Percentiles rank a stretch among this genome's conserved stretches.
Conservation (phyloP, 2,888 invertebrate species). For the Tipula vernalis region DNA sequence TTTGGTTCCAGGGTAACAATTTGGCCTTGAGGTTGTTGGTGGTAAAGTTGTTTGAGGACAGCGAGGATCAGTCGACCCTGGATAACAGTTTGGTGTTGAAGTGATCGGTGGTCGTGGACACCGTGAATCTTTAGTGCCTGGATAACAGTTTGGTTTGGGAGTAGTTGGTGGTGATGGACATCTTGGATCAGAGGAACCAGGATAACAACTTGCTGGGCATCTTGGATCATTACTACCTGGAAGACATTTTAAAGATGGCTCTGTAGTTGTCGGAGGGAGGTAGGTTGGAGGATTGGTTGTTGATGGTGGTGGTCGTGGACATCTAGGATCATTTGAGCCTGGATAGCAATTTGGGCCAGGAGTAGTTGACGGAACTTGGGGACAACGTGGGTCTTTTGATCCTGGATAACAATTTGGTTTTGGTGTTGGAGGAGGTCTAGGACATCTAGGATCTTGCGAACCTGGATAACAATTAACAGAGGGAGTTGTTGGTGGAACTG, state of each 20-base stretch:
- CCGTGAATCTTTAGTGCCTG: conserved; percentile 31
- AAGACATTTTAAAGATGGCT: conserved; percentile 27
- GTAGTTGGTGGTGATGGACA: conserved; percentile 21
- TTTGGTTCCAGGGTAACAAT: conserved; percentile 30
- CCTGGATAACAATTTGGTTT: conserved; percentile 22
- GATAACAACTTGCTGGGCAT: conserved; percentile 20
- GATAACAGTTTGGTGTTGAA: conserved; percentile 18
- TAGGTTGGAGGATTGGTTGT: conserved; percentile 17
- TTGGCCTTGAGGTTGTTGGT: conserved; percentile 12
- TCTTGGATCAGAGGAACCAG: conserved; percentile 21
- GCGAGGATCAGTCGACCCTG: conserved; percentile 29
- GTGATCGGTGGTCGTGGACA: conserved; percentile 26
- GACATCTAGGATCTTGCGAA: conserved; percentile 27
- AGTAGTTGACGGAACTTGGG: conserved; percentile 13
- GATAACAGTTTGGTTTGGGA: conserved; percentile 33
- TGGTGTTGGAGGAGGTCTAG: conserved; percentile 20
- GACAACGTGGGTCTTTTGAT: conserved; percentile 22
- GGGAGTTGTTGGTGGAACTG: conserved; percentile 21
- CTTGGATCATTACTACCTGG: conserved; percentile 26
- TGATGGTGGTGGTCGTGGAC: conserved; percentile 21
- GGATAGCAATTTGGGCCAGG: conserved; percentile 19
- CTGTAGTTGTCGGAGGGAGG: neutral
- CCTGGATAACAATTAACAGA: conserved; percentile 23
- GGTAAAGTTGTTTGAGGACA: conserved; percentile 24
- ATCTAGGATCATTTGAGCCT: conserved; percentile 28